Percentiles rank a stretch among this genome's conserved stretches.
These are phyloP conservation scores for Pediacus dermestoides DNA, from an alignment of 2,888 invertebrate species.

Conservation along the genomic window DNA sequence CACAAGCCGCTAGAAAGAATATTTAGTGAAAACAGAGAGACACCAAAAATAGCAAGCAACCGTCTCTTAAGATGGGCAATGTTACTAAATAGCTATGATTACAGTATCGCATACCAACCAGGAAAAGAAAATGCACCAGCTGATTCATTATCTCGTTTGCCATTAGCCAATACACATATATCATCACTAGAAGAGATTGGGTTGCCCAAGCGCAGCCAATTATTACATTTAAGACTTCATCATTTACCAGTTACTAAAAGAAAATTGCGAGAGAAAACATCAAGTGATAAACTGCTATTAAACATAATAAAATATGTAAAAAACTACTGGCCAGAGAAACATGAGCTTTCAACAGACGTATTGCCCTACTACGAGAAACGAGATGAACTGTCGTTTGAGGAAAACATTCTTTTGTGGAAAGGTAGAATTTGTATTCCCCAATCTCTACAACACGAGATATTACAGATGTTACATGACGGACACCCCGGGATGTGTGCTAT, in stretches of 20 bases:
- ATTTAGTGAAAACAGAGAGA: conserved; percentile 13
- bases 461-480: conserved; percentile 19
- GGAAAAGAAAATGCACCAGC: conserved; percentile 16
- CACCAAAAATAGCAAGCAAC: conserved; percentile 14
- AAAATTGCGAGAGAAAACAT: conserved; percentile 10
- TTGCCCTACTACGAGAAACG: conserved; percentile 23
- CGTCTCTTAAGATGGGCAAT: conserved; percentile 17
- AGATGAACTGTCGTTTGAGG: conserved; percentile 21
- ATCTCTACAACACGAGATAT: conserved; percentile 7
- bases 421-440: conserved; percentile 14
- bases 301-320: conserved; percentile 9
- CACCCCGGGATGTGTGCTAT: conserved; percentile 23
- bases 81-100: conserved; percentile 14
- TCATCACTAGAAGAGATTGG: conserved; percentile 10
- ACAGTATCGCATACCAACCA: conserved; percentile 8
- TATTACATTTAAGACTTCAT: no score
- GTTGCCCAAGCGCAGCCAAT: no score
- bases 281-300: conserved; percentile 5
- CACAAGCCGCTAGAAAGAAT: conserved; percentile 17
- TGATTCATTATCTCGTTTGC: conserved; percentile 12
- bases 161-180: conserved; percentile 6
- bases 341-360: conserved; percentile 8
- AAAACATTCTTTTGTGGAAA: conserved; percentile 19
- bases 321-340: conserved; percentile 14
- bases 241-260: no score